phyloP scores from a whole-genome alignment of 2,888 invertebrate genomes.

The Hirtodrosophila alboralis region DNA sequence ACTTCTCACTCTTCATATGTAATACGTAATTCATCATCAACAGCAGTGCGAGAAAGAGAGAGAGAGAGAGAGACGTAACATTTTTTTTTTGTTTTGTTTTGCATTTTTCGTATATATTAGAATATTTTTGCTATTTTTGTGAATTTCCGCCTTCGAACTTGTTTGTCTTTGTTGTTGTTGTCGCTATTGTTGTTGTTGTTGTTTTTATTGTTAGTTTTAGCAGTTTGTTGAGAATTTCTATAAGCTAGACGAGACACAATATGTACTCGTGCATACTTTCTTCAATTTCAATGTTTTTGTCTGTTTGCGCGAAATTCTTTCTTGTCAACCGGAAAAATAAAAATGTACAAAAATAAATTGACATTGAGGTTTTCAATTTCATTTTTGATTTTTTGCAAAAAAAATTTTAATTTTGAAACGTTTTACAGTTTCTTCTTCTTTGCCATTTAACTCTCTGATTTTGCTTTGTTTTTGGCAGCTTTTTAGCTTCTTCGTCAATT shows the following conservation, averaged over 20 bases:
- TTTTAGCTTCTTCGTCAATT: neutral
- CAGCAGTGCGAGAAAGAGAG: constrained; percentile 3
- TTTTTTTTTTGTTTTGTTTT: constrained; percentile 28
- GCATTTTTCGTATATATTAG: constrained; percentile 36
- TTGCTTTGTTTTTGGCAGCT: constrained; percentile 12
- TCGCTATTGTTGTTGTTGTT: constrained; percentile 15
- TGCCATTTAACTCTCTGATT: no score
- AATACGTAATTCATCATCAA: neutral
- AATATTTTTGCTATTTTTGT: constrained; percentile 52
- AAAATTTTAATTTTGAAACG: constrained; percentile 12
- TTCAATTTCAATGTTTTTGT: no score
- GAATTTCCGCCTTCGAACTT: constrained; percentile 55
- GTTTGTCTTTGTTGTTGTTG: constrained; percentile 18
- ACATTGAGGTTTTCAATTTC: constrained; percentile 31
- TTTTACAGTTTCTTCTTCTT: neutral
- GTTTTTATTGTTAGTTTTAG: constrained; percentile 33
- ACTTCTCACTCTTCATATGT: constrained; percentile 12
- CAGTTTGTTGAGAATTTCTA: constrained; percentile 34
- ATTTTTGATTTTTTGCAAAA: constrained; percentile 14
- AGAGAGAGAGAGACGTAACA: constrained; percentile 10
- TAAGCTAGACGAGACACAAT: constrained; percentile 8
- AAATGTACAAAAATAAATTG: constrained; percentile 34
- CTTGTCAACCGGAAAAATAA: constrained; percentile 35
- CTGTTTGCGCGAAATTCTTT: constrained; percentile 30
- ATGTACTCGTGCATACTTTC: constrained; percentile 33